Evolutionary conservation across 2,888 invertebrate genomes (phyloP).

Genomic region (Netelia virgata): DNA sequence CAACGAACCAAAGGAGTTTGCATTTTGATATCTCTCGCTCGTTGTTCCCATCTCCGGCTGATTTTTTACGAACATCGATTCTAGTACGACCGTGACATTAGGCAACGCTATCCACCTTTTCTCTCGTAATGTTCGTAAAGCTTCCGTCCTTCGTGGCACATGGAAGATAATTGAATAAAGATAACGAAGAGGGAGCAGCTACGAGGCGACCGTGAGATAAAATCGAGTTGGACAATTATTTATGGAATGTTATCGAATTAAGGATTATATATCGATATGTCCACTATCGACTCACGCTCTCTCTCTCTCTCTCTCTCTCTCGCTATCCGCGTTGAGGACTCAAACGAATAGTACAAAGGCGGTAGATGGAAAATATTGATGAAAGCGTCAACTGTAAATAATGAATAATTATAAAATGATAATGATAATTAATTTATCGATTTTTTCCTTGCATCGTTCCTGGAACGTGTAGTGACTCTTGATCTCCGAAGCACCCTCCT

Average conservation of each 20-base stretch:
- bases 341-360: too few relatives aligned
- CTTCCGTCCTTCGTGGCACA: background rate
- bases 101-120: background rate
- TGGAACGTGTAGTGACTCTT: background rate
- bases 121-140: constrained; percentile 20
- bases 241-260: background rate
- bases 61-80: constrained; percentile 46
- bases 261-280: background rate
- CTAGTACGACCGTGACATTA: constrained; percentile 63
- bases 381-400: too few relatives aligned
- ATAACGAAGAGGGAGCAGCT: background rate
- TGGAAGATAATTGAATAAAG: background rate
- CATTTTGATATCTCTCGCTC: background rate
- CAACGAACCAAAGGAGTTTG: constrained; percentile 15
- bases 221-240: too few relatives aligned
- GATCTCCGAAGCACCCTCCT: background rate
- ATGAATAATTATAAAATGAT: too few relatives aligned
- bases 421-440: too few relatives aligned
- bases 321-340: too few relatives aligned
- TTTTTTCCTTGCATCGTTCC: too few relatives aligned
- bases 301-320: too few relatives aligned
- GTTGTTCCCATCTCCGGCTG: background rate
- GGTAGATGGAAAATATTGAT: too few relatives aligned
- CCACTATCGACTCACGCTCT: too few relatives aligned
- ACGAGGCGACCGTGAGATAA: too few relatives aligned